Percentiles rank a stretch among this genome's conserved stretches.
These are phyloP conservation scores for Drosophila buzzatii DNA, from an alignment of 2,888 invertebrate species.

Conservation along the genomic window DNA sequence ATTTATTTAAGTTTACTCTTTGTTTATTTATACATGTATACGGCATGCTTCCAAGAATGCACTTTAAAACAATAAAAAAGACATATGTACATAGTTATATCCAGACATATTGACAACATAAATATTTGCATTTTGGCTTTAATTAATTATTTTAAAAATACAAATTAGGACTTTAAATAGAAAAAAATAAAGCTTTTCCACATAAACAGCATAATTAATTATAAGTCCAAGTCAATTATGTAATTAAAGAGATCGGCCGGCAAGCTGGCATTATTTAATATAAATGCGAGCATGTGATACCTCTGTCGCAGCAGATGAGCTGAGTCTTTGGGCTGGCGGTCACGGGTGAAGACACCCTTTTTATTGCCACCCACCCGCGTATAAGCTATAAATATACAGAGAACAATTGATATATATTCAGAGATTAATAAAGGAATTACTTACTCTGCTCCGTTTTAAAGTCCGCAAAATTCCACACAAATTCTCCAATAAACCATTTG, in stretches of 20 bases:
- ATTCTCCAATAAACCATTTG: slow-evolving; percentile 96
- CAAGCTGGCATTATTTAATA: slow-evolving; percentile 86
- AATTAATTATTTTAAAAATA: slow-evolving; percentile 5
- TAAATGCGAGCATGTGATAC: slow-evolving; percentile 89
- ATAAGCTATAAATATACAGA: slow-evolving; percentile 86
- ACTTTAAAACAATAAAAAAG: background rate
- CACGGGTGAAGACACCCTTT: slow-evolving; percentile 95
- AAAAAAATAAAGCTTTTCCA: background rate
- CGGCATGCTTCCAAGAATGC: slow-evolving; percentile 4
- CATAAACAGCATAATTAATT: background rate
- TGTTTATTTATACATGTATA: slow-evolving; percentile 6
- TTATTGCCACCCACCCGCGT: slow-evolving; percentile 93
- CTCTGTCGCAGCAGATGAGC: slow-evolving; percentile 93
- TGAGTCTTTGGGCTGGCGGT: slow-evolving; percentile 94
- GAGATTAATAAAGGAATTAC: background rate
- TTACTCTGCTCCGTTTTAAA: slow-evolving; percentile 96
- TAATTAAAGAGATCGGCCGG: slow-evolving; percentile 88
- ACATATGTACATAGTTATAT: background rate
- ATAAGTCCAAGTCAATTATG: slow-evolving; percentile 55
- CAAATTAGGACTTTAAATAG: background rate
- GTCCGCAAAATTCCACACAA: slow-evolving; percentile 99
- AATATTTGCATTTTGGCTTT: slow-evolving; percentile 23
- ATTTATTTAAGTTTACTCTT: slow-evolving; percentile 30
- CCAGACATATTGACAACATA: background rate
- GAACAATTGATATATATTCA: background rate